Evolutionary conservation across 2,113 vertebrate genomes (phyloP).

Genomic region (Sylvilagus bachmani): DNA sequence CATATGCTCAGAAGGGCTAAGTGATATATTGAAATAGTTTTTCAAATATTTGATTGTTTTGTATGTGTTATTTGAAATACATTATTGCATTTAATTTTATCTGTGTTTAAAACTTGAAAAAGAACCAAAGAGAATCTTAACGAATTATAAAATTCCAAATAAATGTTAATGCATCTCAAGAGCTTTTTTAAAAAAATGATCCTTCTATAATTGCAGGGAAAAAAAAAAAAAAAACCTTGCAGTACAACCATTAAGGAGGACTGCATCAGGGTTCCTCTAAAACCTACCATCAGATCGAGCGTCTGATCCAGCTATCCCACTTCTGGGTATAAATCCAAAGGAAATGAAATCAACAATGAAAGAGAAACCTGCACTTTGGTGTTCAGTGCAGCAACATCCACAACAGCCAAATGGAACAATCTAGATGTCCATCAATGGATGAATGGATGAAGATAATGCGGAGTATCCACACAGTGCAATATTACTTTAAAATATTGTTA

Average conservation of each 20-base stretch:
- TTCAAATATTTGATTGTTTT: conserved; percentile 37
- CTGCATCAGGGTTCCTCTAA: no score
- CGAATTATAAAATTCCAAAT: conserved; percentile 33
- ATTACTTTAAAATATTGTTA: no score
- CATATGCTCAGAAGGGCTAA: neutral
- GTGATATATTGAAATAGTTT: neutral
- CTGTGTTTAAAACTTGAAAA: conserved; percentile 59
- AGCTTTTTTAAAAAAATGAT: neutral
- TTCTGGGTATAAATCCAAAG: no score
- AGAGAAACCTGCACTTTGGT: no score
- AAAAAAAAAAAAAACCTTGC: neutral
- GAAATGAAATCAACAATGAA: no score
- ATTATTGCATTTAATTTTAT: conserved; percentile 44
- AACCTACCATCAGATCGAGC: no score
- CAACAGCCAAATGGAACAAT: no score
- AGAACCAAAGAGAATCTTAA: conserved; percentile 23
- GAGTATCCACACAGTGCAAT: no score
- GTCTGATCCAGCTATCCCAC: no score
- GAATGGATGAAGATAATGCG: no score
- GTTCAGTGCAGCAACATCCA: no score
- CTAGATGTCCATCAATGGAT: no score
- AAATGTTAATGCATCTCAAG: conserved; percentile 19
- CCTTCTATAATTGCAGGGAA: conserved; percentile 1
- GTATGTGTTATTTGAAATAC: neutral
- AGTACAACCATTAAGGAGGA: neutral